Conservation (phyloP, 2,797 vertebrate genomes). For the Coracias cyanogaster region DNA sequence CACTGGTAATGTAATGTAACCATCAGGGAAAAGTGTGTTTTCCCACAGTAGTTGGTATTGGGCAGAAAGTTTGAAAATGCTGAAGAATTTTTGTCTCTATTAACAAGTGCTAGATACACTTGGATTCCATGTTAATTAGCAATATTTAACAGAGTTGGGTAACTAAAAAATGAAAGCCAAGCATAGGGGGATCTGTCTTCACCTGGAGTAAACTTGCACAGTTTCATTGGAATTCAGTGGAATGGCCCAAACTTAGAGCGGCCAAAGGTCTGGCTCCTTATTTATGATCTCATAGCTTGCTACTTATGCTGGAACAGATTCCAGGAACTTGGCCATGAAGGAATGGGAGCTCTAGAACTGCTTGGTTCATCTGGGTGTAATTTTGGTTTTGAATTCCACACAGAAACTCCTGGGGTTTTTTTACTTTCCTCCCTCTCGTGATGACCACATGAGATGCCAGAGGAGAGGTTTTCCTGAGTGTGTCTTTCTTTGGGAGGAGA, state of each 20-base stretch:
- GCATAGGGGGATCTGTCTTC: neutral
- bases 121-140: neutral
- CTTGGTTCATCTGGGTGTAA: neutral
- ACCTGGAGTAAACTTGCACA: neutral
- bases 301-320: neutral
- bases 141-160: neutral
- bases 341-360: neutral
- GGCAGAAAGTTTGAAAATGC: neutral
- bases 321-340: neutral
- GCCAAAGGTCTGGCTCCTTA: neutral
- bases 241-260: neutral
- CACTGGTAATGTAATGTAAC: neutral
- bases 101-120: neutral
- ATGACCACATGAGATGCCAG: fast-evolving
- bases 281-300: neutral
- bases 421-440: neutral
- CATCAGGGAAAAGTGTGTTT: neutral
- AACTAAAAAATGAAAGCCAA: neutral
- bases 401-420: neutral
- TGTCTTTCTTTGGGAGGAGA: neutral
- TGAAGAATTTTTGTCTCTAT: too few relatives aligned
- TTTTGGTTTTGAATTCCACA: neutral
- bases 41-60: neutral
- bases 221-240: neutral
- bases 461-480: neutral